Evolutionary conservation across 2,113 vertebrate genomes (phyloP), one percentile per base, ranked within the genome.

Genomic region (Sisor rabdophorus): DNA sequence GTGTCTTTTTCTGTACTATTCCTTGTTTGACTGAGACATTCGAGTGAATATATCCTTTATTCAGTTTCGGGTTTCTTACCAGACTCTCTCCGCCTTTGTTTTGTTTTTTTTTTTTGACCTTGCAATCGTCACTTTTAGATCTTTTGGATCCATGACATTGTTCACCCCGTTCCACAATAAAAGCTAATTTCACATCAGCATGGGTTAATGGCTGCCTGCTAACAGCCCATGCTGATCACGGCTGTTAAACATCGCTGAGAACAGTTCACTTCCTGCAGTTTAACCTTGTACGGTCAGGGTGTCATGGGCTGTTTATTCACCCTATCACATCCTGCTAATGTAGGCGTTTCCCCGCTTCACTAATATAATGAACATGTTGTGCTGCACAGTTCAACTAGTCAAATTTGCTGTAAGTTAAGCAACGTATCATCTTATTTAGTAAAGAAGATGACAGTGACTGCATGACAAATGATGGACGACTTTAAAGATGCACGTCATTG

Each of bases 91-190:
- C 44, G 56, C 65, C 52, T 76, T 16, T 47, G 44, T n/a, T n/a
- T n/a, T n/a, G n/a, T n/a, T n/a, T n/a, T n/a, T n/a, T n/a, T n/a
- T 69, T 24, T 28, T 5, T 72, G 74, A 76, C 79, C 69, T 77
- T 73, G 60, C 74, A 22, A 4, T 55, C 59, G 44, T 60, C 26
- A 44, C n/a, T n/a, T 64, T n/a, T 47, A 68, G 68, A 67, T 54
- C 24, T 44, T 58, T 56, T 40, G 24, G 32, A 72, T n/a, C 53
- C 15, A 44, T 72, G 22, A 40, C 40, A 26, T 48, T 26, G 71
- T 28, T 28, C 20, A 47, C 40, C 11, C 7, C 56, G 24, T 60
- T 60, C 16, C 55, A 22, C 4, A 20, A 40, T 60, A 76, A 76
- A 55, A 24, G n/a, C 40, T 76, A 69, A 76, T 69, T 76, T 69